Conservation (phyloP, 2,113 vertebrate genomes). For the Toxostoma redivivum region DNA sequence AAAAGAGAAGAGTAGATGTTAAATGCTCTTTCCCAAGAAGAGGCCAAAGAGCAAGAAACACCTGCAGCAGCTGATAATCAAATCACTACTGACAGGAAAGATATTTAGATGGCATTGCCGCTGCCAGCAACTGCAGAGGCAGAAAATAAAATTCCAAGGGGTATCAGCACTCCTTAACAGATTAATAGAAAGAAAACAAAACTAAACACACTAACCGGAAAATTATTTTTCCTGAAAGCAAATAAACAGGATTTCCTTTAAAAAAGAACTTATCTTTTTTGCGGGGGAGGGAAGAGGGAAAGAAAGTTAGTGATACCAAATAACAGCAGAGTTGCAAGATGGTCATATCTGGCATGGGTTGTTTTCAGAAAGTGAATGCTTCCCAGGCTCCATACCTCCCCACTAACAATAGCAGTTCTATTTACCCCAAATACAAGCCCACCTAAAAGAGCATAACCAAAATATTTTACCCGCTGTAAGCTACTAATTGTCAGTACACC, state of each 20-base stretch:
- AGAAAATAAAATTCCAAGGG: background rate
- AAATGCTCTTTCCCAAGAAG: background rate
- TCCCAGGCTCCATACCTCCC: background rate
- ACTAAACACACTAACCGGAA: background rate
- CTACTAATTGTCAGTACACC: background rate
- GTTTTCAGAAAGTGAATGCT: background rate
- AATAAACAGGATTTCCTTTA: constrained; percentile 3
- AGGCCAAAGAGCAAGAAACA: background rate
- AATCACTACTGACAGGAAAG: background rate
- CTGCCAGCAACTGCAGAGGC: background rate
- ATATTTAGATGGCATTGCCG: background rate
- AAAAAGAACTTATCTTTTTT: background rate
- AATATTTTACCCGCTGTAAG: background rate
- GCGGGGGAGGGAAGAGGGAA: background rate
- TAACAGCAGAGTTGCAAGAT: background rate
- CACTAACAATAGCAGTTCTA: background rate
- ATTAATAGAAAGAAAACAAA: background rate
- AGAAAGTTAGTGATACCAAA: background rate
- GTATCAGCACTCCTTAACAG: background rate
- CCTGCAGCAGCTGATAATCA: background rate
- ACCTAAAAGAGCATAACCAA: background rate
- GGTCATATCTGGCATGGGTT: background rate
- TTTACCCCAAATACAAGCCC: background rate
- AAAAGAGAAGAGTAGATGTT: background rate
- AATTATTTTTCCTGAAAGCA: background rate